Percentiles rank a stretch among this genome's conserved stretches.
phyloP scores from a whole-genome alignment of 2,797 vertebrate species.

The Iguana delicatissima region DNA sequence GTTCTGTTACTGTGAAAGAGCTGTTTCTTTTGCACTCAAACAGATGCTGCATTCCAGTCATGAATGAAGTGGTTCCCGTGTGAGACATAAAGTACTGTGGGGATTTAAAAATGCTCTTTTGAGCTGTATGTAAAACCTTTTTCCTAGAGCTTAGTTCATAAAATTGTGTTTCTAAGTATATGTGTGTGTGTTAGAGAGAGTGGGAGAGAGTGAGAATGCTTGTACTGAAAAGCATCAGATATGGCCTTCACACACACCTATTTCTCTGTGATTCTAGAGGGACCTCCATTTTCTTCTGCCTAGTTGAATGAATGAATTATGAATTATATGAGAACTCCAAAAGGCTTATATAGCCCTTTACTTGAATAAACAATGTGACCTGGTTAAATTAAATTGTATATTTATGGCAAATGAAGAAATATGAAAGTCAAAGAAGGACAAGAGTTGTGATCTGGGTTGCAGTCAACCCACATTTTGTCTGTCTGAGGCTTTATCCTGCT shows the following conservation, averaged over 20 bases:
- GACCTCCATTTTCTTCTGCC: constrained; percentile 12
- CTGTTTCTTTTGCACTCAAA: rapidly evolving
- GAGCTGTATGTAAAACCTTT: constrained; percentile 5
- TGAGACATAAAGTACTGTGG: not conserved
- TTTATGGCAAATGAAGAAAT: constrained; percentile 48
- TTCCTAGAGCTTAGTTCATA: not conserved
- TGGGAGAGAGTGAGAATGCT: not conserved
- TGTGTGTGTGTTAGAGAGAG: not conserved
- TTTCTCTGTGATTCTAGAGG: not conserved
- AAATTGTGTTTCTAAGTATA: not conserved
- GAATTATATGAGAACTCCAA: constrained; percentile 26
- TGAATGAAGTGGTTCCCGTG: not conserved
- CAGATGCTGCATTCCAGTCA: not conserved
- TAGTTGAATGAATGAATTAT: constrained; percentile 35
- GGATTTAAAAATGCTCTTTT: not conserved
- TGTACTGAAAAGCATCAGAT: constrained; percentile 54
- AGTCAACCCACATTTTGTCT: not conserved
- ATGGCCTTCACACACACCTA: not conserved
- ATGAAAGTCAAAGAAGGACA: not conserved
- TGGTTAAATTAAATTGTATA: not conserved
- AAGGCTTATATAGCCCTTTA: not conserved
- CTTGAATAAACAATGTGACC: not conserved
- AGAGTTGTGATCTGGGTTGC: not conserved
- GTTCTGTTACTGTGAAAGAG: constrained; percentile 3
- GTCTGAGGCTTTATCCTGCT: not conserved